These are phyloP conservation scores for Agriopis marginaria DNA, from an alignment of 2,888 invertebrate genomes.

Conservation along the genomic window DNA sequence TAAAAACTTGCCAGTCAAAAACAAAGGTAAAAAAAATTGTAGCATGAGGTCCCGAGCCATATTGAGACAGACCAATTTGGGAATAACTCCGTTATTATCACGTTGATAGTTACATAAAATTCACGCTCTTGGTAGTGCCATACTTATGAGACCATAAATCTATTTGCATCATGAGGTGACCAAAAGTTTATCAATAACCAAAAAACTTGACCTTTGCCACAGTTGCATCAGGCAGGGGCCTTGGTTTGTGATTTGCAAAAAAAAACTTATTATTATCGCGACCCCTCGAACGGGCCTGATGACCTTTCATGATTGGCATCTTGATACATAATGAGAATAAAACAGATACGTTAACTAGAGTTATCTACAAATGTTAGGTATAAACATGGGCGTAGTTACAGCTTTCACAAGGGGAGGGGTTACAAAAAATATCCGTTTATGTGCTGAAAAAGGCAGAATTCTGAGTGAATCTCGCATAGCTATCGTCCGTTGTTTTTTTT, in stretches of 20 bases:
- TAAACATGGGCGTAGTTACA: neutral
- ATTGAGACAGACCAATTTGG: no score
- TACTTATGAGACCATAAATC: neutral
- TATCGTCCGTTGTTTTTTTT: no score
- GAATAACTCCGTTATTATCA: no score
- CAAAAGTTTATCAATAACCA: neutral
- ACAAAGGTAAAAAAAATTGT: no score
- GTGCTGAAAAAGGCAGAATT: no score
- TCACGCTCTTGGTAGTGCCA: no score
- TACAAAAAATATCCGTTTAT: no score
- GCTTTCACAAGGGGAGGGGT: no score
- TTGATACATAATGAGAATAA: neutral
- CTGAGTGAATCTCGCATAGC: no score
- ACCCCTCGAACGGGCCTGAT: neutral
- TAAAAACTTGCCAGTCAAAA: no score
- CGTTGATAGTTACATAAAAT: no score
- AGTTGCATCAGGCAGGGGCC: constrained; percentile 4
- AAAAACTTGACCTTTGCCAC: constrained; percentile 4
- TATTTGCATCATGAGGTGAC: constrained; percentile 3
- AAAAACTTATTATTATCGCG: neutral
- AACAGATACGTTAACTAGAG: constrained; percentile 10
- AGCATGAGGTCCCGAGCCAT: no score
- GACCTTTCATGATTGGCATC: constrained; percentile 1
- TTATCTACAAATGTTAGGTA: constrained; percentile 4
- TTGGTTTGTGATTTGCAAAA: constrained; percentile 5